Base-by-base conservation (phyloP, 2,113 vertebrate genomes). In the Coptodon bakossiorum region DNA sequence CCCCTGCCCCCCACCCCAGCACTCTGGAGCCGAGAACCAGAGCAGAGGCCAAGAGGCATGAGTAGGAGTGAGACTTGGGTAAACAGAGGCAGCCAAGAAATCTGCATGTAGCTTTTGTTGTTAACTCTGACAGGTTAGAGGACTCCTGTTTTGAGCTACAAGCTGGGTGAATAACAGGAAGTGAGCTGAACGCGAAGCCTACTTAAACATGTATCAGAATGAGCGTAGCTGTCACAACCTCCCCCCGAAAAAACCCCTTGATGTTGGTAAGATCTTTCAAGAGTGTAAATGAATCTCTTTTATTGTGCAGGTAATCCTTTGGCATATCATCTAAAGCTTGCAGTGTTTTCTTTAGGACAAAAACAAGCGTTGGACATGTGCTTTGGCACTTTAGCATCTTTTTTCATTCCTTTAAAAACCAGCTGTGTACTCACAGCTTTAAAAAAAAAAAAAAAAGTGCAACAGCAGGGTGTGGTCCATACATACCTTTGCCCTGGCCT, bases 401-500 rank as follows among this genome's bases (percentile, higher is more conserved):
- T 85, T 83, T 85, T 48, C 16, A 83, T 82, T 61, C 43, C 6
- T 87, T 93, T 91, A 79, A 90, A 31, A 93, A 88, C 36, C 86
- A 68, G 50, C 82, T 66, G 19, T 90, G 80, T 83, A 76, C 68
- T 52, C 73, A 50, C 13, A 80, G 94, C 81, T 91, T 87, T 6
- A 48, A 34, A 80, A 78, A 82, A 73, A 80, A 24, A 29, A 76
- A 68, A 80, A 80, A 83, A 34, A 52, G 52, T 1, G 34, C 83
- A 73, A 71, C 81, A 73, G 86, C 86, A 90, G 94, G 95, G 95
- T 89, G 95, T 94, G 95, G 94, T 84, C 89, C 88, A 89, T 90
- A 86, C 94, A 92, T 94, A 95, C 94, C 94, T 94, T 95, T 94
- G 90, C 89, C 92, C 92, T 66, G 86, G 89, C 84, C 89, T 90